Evolutionary conservation across 1,140 invertebrate species (phyloP).

Genomic region (Anadara kagoshimensis): DNA sequence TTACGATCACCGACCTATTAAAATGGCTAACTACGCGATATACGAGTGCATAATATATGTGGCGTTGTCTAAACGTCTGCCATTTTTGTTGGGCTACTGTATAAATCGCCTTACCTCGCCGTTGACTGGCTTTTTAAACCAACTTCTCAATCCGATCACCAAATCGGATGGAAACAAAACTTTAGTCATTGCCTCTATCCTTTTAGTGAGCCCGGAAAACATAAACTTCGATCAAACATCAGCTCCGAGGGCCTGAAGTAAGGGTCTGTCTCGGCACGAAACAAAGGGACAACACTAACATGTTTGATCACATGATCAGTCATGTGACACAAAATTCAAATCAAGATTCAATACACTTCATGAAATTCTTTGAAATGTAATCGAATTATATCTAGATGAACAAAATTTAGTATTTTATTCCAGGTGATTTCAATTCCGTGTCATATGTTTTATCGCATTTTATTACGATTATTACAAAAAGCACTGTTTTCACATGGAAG

Average conservation of each 20-base stretch:
- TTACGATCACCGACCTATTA: no score
- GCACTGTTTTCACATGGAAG: background rate
- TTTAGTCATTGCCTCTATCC: constrained; percentile 16
- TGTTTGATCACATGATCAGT: constrained; percentile 35
- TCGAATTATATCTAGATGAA: background rate
- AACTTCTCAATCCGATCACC: constrained; percentile 8
- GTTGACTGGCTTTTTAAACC: background rate
- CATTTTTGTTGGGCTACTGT: no score
- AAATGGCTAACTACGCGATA: no score
- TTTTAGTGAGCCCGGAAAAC: background rate
- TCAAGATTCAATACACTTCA: no score
- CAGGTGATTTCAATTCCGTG: background rate
- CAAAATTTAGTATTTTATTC: background rate
- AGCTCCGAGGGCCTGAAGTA: background rate
- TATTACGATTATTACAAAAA: no score
- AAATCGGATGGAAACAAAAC: constrained; percentile 25
- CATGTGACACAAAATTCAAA: constrained; percentile 18
- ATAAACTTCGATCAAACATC: background rate
- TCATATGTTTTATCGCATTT: background rate
- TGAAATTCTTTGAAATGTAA: no score
- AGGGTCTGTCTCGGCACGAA: constrained; percentile 6
- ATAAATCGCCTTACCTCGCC: no score
- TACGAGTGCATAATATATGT: no score
- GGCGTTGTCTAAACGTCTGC: no score
- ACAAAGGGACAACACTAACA: constrained; percentile 18